phyloP scores from a whole-genome alignment of 2,888 invertebrate species.

The Noctua comes region DNA sequence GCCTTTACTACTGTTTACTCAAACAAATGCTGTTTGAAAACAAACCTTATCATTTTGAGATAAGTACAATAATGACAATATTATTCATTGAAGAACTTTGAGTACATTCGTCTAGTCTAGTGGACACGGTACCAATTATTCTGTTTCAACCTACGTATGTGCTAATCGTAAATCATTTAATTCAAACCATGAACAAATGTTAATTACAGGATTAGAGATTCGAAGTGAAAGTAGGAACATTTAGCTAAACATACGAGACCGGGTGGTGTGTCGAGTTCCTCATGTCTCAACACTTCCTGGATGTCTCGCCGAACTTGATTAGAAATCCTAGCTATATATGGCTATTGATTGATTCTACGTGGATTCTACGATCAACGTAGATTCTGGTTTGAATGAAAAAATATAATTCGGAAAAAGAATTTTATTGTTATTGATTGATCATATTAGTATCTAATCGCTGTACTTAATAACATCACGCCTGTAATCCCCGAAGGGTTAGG shows the following conservation, averaged over 20 bases:
- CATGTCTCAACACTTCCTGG: conserved; percentile 54
- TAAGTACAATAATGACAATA: background rate
- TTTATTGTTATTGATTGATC: background rate
- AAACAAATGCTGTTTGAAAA: conserved; percentile 7
- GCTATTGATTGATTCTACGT: conserved; percentile 9
- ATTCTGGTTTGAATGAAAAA: background rate
- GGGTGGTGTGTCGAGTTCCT: conserved; percentile 47
- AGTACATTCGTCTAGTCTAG: no score
- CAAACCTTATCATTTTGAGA: background rate
- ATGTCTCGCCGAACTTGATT: conserved; percentile 57
- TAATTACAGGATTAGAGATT: conserved; percentile 51
- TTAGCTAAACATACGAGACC: conserved; percentile 27
- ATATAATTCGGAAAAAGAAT: background rate
- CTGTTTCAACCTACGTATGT: background rate
- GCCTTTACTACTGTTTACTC: conserved; percentile 20
- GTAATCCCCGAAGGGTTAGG: no score
- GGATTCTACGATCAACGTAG: conserved; percentile 2
- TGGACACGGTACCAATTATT: no score
- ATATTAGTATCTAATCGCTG: background rate
- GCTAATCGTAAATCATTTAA: conserved; percentile 19
- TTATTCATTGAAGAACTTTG: background rate
- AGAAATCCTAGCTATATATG: conserved; percentile 51
- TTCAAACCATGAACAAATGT: conserved; percentile 8
- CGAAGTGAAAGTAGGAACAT: conserved; percentile 61
- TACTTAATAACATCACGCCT: no score